These are phyloP conservation scores for Anastatus disparis DNA, from an alignment of 1,140 invertebrate genomes.

Conservation along the genomic window DNA sequence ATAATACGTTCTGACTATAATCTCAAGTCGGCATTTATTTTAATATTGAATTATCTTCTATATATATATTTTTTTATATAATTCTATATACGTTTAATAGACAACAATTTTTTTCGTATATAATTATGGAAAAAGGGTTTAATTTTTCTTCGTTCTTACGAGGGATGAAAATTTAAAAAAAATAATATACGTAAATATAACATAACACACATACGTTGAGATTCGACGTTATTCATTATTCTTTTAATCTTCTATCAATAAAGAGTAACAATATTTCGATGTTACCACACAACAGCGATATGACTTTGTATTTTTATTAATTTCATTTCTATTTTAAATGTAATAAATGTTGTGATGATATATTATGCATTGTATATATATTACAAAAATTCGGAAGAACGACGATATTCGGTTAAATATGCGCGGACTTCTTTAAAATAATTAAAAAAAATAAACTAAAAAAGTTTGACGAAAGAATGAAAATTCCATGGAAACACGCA, in stretches of 20 bases:
- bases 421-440: slow-evolving; percentile 2
- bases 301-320: slow-evolving; percentile 48
- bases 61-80: background rate
- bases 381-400: slow-evolving; percentile 31
- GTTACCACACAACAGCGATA: slow-evolving; percentile 50
- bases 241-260: too few species aligned
- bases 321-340: slow-evolving; percentile 24
- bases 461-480: too few species aligned
- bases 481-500: background rate
- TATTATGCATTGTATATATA: slow-evolving; percentile 26
- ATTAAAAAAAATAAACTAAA: too few species aligned
- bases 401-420: slow-evolving; percentile 19
- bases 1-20: slow-evolving; percentile 35
- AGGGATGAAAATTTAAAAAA: slow-evolving; percentile 25
- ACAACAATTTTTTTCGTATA: slow-evolving; percentile 36
- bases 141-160: too few species aligned
- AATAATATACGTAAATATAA: too few species aligned
- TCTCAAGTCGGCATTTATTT: slow-evolving; percentile 37
- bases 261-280: slow-evolving; percentile 47
- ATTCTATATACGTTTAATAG: slow-evolving; percentile 36
- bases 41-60: background rate
- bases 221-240: too few species aligned
- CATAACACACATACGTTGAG: slow-evolving; percentile 13
- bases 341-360: slow-evolving; percentile 36
- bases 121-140: background rate